A percentile compares a stretch with the other conserved stretches of the same genome.
phyloP scores from a whole-genome alignment of 2,797 vertebrate genomes.

The Apodemus agrarius region DNA sequence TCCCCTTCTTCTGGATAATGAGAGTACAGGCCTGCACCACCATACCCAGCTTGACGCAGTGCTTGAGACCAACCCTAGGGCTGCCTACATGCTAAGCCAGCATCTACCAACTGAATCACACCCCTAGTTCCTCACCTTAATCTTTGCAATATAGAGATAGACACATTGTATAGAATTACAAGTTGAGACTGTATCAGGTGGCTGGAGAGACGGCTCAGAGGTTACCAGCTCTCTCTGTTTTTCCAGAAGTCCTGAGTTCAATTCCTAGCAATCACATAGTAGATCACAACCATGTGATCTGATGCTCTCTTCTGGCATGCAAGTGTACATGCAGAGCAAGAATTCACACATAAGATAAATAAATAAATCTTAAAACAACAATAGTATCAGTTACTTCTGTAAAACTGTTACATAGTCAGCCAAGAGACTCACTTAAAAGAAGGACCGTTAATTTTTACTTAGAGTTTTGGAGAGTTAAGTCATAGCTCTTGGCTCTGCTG shows the following conservation, averaged over 20 bases:
- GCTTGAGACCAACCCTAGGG: neutral
- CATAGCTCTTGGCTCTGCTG: neutral
- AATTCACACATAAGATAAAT: neutral
- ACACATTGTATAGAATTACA: neutral
- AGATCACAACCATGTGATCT: neutral
- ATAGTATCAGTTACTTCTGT: neutral
- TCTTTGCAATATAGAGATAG: neutral
- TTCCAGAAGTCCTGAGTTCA: neutral
- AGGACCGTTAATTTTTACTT: neutral
- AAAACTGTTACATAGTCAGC: neutral
- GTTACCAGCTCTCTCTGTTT: neutral
- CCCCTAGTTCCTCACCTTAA: neutral
- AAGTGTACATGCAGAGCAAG: neutral
- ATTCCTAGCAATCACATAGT: neutral
- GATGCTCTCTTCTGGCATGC: neutral
- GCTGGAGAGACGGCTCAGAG: neutral
- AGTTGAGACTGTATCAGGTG: neutral
- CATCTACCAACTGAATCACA: no score
- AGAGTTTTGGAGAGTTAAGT: neutral
- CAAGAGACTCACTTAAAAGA: neutral
- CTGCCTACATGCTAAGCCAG: neutral
- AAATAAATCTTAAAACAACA: neutral
- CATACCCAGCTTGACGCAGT: neutral
- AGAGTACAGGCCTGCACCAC: neutral
- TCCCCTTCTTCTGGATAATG: no score